Evolutionary conservation across 35 echinoderm and acorn worm genomes (phyloP), one percentile per base, ranked within the genome.

Genomic region (Apostichopus californicus): DNA sequence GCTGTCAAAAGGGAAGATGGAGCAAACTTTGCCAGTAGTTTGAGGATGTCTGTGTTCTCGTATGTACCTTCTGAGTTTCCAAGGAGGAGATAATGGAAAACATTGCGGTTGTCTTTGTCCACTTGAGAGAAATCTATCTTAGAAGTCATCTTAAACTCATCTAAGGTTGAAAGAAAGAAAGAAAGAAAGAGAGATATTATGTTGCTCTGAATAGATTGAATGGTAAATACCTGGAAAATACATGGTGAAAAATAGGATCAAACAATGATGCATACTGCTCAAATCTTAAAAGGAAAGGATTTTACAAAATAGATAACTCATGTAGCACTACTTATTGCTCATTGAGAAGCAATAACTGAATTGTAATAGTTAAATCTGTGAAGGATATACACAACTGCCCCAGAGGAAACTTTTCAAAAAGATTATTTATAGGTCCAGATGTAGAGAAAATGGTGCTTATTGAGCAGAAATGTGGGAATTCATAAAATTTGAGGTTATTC

Each of bases 1-100:
- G 75, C 17, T 17, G 91, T 89, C 23, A 94, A 55, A 8, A 91
- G 77, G 65, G 84, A 87, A 5, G 73, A 90, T 22, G 89, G 89
- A 20, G 77, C 89, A 78, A 94, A 85, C 23, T 87, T 57, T 5
- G 78, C 92, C 20, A 99, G 73, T 5, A 96, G 57, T 9, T 96
- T 86, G 78, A 99, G 66, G 14, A 99, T 55, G 5, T 91, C 84
- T 4, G 89, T 90, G 70, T 96, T 99, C 79, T 99, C 90, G 18
- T 93, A 96, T 3, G 95, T 99, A 17, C 97, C 97, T 23, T 95
- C 92, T 23, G 70, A 86, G 5, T 81, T 71, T 4, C 95, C 86
- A 3, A 92, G 75, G 56, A 94, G 79, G 2, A 94, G 23, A 92
- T 99, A 91, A 61, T 99, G 97, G 60, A 99, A 94, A 72, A 92